These are phyloP conservation scores for Macrocentrus cingulum DNA, from an alignment of 1,140 invertebrate species.

Conservation along the genomic window DNA sequence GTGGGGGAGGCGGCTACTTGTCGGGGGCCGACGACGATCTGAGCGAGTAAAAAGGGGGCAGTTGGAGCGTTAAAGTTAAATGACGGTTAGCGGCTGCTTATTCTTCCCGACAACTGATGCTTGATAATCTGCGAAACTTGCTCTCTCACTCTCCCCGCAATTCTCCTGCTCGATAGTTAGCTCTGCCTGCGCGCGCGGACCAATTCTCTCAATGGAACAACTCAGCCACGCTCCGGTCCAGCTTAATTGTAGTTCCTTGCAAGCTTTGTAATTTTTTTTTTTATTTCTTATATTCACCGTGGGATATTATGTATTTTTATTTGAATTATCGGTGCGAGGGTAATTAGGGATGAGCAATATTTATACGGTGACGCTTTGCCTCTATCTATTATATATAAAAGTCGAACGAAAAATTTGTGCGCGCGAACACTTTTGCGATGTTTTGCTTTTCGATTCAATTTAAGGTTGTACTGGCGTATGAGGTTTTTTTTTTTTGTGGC, in stretches of 20 bases:
- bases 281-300: conserved; percentile 23
- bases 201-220: conserved; percentile 59
- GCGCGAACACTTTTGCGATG: too few species aligned
- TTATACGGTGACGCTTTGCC: too few species aligned
- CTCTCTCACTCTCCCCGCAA: conserved; percentile 25
- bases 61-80: conserved; percentile 61
- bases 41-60: conserved; percentile 38
- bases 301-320: background rate
- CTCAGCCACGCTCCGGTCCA: conserved; percentile 52
- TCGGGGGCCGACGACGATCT: background rate
- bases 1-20: background rate
- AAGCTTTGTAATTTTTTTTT: conserved; percentile 21
- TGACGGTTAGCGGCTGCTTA: conserved; percentile 60
- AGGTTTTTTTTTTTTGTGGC: too few species aligned
- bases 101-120: conserved; percentile 60
- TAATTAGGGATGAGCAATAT: conserved; percentile 4
- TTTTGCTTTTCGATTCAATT: too few species aligned
- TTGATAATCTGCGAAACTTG: conserved; percentile 57
- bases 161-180: conserved; percentile 18
- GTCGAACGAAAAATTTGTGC: too few species aligned
- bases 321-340: too few species aligned
- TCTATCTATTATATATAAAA: too few species aligned
- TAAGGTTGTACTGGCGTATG: too few species aligned
- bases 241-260: conserved; percentile 56
- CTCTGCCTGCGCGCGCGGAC: conserved; percentile 38